A percentile compares a stretch with the other conserved stretches of the same genome.
These are phyloP conservation scores for Mesocentrotus franciscanus DNA, from an alignment of 53 echinoderm and acorn worm species.

Conservation along the genomic window DNA sequence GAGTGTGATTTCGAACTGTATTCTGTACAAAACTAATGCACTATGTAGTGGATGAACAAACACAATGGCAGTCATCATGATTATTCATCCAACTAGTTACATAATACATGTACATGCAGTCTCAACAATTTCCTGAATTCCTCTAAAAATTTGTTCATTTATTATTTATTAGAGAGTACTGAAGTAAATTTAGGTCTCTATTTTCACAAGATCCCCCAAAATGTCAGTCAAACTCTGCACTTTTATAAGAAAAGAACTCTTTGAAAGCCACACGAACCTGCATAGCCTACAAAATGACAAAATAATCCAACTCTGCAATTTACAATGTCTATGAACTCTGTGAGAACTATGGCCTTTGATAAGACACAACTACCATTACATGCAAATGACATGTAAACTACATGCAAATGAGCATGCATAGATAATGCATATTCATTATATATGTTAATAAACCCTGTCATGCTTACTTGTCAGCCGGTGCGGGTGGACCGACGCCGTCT, in stretches of 20 bases:
- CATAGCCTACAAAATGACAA: too few species aligned
- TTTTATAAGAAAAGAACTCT: too few species aligned
- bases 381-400: constrained; percentile 53
- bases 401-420: constrained; percentile 47
- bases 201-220: background rate
- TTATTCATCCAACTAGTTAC: background rate
- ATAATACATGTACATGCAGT: too few species aligned
- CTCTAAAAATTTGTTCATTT: background rate
- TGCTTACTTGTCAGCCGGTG: constrained; percentile 68
- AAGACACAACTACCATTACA: background rate
- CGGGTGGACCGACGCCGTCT: constrained; percentile 61
- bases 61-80: background rate
- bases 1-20: background rate
- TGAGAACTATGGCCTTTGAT: background rate
- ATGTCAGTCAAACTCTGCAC: too few species aligned
- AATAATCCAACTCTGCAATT: background rate
- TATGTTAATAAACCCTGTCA: constrained; percentile 60
- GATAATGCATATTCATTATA: constrained; percentile 40
- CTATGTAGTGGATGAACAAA: background rate
- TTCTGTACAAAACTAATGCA: too few species aligned
- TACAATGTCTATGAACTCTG: background rate
- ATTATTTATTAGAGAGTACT: background rate
- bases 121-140: background rate
- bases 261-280: too few species aligned
- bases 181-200: background rate